Base-by-base conservation (phyloP, 2,888 invertebrate genomes). In the Chymomyza caudatula region DNA sequence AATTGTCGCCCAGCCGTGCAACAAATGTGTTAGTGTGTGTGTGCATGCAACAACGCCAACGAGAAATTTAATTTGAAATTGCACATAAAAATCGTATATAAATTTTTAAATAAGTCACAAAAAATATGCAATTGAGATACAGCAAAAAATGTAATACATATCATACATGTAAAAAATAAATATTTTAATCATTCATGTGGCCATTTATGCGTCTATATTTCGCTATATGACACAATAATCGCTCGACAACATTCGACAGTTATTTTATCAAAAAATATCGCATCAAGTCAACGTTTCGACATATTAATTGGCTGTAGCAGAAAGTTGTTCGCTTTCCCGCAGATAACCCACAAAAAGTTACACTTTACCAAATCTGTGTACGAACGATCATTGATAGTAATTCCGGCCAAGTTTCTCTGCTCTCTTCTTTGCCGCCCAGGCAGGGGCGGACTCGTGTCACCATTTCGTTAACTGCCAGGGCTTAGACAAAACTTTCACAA, bases 61-160 rank as follows among this genome's bases (percentile, higher is more conserved):
- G 47, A 67, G 63, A 76, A 83, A 81, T 83, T 79, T 83, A 85
- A 85, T 77, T 81, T 85, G 80, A 81, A 85, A 83, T 85, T 83
- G 68, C 77, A 69, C 83, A 76, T 76, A 71, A 79, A 83, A 81
- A 75, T 83, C 73, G 58, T 67, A 54, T 67, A 82, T 82, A 71
- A 69, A 85, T 85, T 77, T 71, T 80, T 79, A 73, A 85, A 66
- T 71, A 67, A 22, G 56, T 49, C 17, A 60, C 11, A 53, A 69
- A 58, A 74, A 49, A 63, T 55, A 60, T 29, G 20, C 57, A 5
- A 63, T 70, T 59, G 53, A 51, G 69, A 53, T 63, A 44, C 64
- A 47, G 58, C 58, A 47, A 49, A 23, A 56, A 44, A 19, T 44
- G 43, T 57, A 69, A 67, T 64, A 74, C 66, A 74, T 65, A 75